Evolutionary conservation across 1,140 invertebrate species (phyloP), one percentile per base, ranked within the genome.

Genomic region (Pectinophora gossypiella): DNA sequence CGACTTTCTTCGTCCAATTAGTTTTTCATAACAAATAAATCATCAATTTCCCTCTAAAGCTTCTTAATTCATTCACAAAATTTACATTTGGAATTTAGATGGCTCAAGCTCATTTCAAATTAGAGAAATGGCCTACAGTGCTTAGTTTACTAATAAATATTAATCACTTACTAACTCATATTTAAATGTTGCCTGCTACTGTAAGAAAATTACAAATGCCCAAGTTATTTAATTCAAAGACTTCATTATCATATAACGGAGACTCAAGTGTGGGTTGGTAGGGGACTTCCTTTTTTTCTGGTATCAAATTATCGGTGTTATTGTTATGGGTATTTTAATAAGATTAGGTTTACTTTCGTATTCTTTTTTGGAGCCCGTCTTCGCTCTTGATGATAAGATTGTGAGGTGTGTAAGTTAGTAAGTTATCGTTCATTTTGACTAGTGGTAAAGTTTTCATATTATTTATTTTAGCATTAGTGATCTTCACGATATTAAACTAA

Each of bases 141-240:
- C 54, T 67, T 53, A 54, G 57, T 66, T 59, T 20, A 50, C 64
- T 78, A 66, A 82, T 84, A 82, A 84, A 84, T 80, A 78, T 82
- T 79, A 83, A 83, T 85, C 70, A 75, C 61, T 76, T 44, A 58
- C 64, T 77, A 73, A 79, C 46, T 74, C 68, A 77, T 70, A 72
- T 76, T 76, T 80, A 80, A 80, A 77, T 75, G 70, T 68, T 80
- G 68, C 70, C 68, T 67, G 77, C 81, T 81, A 81, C 81, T 72
- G 81, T 79, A 64, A 67, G 53, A 64, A 48, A 64, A 74, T 75
- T 67, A 69, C 56, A 49, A 52, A 72, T 64, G 65, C 61, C 53
- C 61, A 62, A 68, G 73, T 51, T 65, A 77, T 69, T 76, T 71
- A 61, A 72, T 77, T 76, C 67, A 69, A 59, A 61, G 53, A 47